Percentiles rank a stretch among this genome's conserved stretches.
These are phyloP conservation scores for Phainopepla nitens DNA, from an alignment of 2,113 vertebrate species.

Conservation along the genomic window DNA sequence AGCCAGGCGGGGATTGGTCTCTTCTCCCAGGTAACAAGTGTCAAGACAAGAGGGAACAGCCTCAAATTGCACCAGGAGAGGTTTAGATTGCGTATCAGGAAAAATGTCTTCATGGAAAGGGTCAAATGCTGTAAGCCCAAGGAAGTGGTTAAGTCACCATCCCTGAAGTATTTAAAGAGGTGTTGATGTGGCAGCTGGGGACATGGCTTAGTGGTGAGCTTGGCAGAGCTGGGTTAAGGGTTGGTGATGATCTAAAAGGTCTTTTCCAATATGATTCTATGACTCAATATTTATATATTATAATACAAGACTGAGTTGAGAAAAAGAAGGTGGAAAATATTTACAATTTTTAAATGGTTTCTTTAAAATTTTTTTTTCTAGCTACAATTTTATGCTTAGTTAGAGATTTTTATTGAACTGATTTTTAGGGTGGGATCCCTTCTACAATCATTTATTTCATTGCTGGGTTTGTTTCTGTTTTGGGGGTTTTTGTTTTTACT, in stretches of 20 bases:
- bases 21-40: background rate
- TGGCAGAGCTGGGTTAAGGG: background rate
- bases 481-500: background rate
- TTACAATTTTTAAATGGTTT: background rate
- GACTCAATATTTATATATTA: background rate
- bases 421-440: background rate
- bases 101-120: background rate
- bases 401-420: background rate
- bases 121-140: background rate
- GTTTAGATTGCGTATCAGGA: background rate
- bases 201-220: background rate
- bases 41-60: background rate
- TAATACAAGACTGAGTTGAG: background rate
- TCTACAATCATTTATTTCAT: fast-evolving
- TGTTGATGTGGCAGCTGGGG: too few relatives aligned
- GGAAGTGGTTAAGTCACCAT: background rate
- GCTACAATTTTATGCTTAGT: background rate
- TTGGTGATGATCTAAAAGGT: background rate
- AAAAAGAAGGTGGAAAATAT: background rate
- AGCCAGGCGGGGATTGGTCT: background rate
- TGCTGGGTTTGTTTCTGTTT: fast-evolving
- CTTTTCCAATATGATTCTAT: background rate
- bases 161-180: background rate
- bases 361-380: background rate
- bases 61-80: background rate